phyloP scores from a whole-genome alignment of 2,797 vertebrate species.

The Luscinia luscinia region DNA sequence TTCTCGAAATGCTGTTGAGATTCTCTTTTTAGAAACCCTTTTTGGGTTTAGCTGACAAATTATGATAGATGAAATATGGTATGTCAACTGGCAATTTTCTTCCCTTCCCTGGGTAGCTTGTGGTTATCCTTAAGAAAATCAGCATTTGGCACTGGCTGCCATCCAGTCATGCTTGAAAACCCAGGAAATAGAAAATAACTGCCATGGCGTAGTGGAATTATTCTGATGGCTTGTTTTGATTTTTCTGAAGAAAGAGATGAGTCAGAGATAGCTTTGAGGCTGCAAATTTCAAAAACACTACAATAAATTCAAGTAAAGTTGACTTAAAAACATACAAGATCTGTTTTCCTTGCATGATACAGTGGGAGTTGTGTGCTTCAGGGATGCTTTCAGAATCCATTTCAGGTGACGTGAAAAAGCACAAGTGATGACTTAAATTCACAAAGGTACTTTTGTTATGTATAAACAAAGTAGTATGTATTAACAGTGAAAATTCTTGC shows the following conservation, averaged over 20 bases:
- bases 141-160: slow-evolving; percentile 47
- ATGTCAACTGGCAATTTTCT: slow-evolving; percentile 3
- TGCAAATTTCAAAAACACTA: slow-evolving; percentile 16
- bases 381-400: slow-evolving; percentile 26
- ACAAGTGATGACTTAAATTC: slow-evolving; percentile 8
- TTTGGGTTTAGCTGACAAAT: slow-evolving; percentile 49
- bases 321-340: not conserved
- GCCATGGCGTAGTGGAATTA: slow-evolving; percentile 8
- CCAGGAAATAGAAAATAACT: slow-evolving; percentile 46
- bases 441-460: not conserved
- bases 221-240: slow-evolving; percentile 60
- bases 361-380: not conserved
- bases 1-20: not conserved
- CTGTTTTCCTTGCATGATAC: not conserved
- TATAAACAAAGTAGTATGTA: not conserved
- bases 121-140: slow-evolving; percentile 46
- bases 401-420: slow-evolving; percentile 34
- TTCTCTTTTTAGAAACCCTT: slow-evolving; percentile 49
- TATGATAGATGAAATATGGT: slow-evolving; percentile 56
- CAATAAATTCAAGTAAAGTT: slow-evolving; percentile 13
- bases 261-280: slow-evolving; percentile 63
- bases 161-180: slow-evolving; percentile 44
- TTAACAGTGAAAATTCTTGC: not conserved
- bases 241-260: slow-evolving; percentile 58
- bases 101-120: slow-evolving; percentile 33